Conservation (phyloP, 2,797 vertebrate genomes). For the Gymnoscopelus microlampas region DNA sequence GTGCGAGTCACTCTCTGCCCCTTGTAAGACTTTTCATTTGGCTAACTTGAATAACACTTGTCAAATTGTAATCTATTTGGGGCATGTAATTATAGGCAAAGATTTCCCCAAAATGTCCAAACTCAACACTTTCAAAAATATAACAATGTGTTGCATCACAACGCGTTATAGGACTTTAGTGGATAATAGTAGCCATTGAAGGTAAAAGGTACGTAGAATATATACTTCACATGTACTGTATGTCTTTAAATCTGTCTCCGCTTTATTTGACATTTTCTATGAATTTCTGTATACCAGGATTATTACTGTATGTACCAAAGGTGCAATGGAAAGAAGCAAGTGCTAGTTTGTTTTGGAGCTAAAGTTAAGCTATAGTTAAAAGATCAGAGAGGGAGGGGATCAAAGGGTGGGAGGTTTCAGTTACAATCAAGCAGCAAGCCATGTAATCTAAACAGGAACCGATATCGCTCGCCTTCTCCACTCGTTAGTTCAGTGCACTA, state of each 20-base stretch:
- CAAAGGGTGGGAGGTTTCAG: slow-evolving; percentile 65
- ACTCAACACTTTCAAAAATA: too few relatives aligned
- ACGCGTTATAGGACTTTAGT: too few relatives aligned
- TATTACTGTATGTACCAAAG: slow-evolving; percentile 34
- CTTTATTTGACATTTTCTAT: slow-evolving; percentile 30
- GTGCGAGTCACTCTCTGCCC: slow-evolving; percentile 28
- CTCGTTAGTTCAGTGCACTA: slow-evolving; percentile 30
- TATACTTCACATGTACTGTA: too few relatives aligned
- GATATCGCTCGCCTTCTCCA: slow-evolving; percentile 27
- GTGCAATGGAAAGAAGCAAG: slow-evolving; percentile 39
- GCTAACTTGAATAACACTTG: neutral
- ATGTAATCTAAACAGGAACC: slow-evolving; percentile 61
- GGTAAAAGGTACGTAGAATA: too few relatives aligned
- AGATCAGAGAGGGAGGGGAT: slow-evolving; percentile 66
- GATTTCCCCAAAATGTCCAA: too few relatives aligned
- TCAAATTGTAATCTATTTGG: neutral
- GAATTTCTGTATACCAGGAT: slow-evolving; percentile 37
- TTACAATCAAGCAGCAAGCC: slow-evolving; percentile 55
- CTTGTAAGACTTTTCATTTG: slow-evolving; percentile 9
- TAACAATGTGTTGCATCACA: too few relatives aligned
- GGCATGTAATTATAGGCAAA: too few relatives aligned
- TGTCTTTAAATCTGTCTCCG: neutral
- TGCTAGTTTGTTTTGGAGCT: slow-evolving; percentile 46
- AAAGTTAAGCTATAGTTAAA: slow-evolving; percentile 57
- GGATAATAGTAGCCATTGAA: too few relatives aligned